Percentiles rank a stretch among this genome's conserved stretches.
These are phyloP conservation scores for Neoitamus cyanurus DNA, from an alignment of 2,888 invertebrate genomes.

Conservation along the genomic window DNA sequence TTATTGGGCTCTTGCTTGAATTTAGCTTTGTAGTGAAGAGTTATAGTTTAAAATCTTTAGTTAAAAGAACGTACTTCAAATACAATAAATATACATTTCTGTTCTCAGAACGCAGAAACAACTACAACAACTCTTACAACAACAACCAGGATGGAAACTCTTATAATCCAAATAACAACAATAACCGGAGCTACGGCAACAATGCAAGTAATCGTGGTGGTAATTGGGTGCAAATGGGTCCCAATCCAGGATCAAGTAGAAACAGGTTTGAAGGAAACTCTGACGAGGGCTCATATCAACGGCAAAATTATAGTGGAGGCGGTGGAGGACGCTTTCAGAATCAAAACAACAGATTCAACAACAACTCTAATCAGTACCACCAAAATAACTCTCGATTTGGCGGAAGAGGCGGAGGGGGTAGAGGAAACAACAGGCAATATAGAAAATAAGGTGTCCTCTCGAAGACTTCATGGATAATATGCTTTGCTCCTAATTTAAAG, in stretches of 20 bases:
- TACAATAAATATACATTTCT: neutral
- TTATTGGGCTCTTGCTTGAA: too few relatives aligned
- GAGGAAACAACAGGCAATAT: neutral
- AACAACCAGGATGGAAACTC: neutral
- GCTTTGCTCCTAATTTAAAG: neutral
- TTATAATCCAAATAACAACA: neutral
- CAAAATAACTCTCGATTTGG: slow-evolving; percentile 9
- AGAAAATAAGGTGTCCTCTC: neutral
- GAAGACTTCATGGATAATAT: neutral
- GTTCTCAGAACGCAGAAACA: slow-evolving; percentile 11
- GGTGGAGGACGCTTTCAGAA: neutral
- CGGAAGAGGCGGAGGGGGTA: neutral
- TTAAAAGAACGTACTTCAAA: too few relatives aligned
- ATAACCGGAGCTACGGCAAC: neutral
- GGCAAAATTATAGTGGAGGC: neutral
- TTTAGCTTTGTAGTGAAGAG: too few relatives aligned
- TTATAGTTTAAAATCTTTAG: too few relatives aligned
- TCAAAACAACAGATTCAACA: slow-evolving; percentile 19
- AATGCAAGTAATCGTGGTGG: neutral
- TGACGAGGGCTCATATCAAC: neutral
- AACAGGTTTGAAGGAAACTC: neutral
- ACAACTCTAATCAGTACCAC: neutral
- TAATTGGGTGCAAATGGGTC: neutral
- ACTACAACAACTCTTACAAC: slow-evolving; percentile 5
- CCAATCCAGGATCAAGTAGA: neutral